Base-by-base conservation (phyloP, 2,888 invertebrate species). In the Cyrtodaria siliqua region DNA sequence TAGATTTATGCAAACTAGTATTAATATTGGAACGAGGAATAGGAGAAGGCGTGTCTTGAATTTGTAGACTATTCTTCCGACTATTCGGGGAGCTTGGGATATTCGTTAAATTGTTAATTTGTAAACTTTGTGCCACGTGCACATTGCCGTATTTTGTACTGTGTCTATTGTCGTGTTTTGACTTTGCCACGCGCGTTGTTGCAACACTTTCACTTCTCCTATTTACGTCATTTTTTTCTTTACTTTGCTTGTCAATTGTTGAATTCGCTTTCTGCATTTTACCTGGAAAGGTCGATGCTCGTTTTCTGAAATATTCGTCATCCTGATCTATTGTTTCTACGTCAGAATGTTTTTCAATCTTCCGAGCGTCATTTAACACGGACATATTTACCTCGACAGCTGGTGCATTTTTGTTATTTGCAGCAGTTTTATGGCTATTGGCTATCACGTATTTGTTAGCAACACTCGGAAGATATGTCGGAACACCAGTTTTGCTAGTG, bases 281-380 rank as follows among this genome's bases (percentile, higher is more conserved):
- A 20, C 71, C 75, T 2, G 79, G 79, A 49, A 75, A 79, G 6
- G 79, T 72, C 23, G 71, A 72, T n/a, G 79, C 79, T 12, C 79
- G 70, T 55, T 59, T 60, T 40, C 79, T 63, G 26, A 79, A 79
- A n/a, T 50, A 53, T 20, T 71, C 68, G 4, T 70, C 70, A 0
- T 38, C 47, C n/a, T 12, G 12, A 4, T 52, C 52, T 9, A 26
- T 40, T 33, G 33, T 33, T 33, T 33, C 33, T 8, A 12, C 12
- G 12, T 4, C 33, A 33, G 33, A 33, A 8, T 8, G 33, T 33
- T 33, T 33, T 33, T 33, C 33, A 33, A 33, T 12, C 33, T 33
- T 33, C 12, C 12, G 4, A 33, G 33, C 33, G 33, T 33, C 33
- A 33, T 4, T 33, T n/a, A n/a, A n/a, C n/a, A n/a, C n/a, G n/a